Percentiles rank a stretch among this genome's conserved stretches.
phyloP scores from a whole-genome alignment of 2,888 invertebrate species.

The Tenthredo notha region DNA sequence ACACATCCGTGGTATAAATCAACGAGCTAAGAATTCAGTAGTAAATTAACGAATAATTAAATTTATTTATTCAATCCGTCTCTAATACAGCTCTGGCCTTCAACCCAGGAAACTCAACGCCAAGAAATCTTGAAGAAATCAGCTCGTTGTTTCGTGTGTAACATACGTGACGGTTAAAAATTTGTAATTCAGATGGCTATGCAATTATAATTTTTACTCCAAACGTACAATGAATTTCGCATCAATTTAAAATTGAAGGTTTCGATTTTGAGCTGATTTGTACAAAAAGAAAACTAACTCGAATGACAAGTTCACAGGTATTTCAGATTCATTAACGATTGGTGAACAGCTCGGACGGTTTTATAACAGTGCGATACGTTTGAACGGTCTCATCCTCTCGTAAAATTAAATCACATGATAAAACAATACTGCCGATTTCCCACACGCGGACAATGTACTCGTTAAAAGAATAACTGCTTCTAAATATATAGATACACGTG shows the following conservation, averaged over 20 bases:
- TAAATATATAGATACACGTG: conserved; percentile 32
- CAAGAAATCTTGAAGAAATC: background rate
- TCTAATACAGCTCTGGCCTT: background rate
- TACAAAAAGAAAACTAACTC: background rate
- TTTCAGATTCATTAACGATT: background rate
- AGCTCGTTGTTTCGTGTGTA: conserved; percentile 11
- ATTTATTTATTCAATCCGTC: background rate
- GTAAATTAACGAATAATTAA: background rate
- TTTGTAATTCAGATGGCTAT: conserved; percentile 34
- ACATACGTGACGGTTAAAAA: conserved; percentile 23
- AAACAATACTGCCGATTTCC: conserved; percentile 26
- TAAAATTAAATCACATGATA: background rate
- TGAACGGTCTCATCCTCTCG: background rate
- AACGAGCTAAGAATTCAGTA: background rate
- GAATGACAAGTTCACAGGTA: background rate
- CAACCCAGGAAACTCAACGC: background rate
- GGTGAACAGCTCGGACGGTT: background rate
- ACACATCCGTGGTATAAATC: background rate
- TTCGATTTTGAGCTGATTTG: background rate
- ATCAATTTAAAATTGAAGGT: background rate
- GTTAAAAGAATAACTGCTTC: conserved; percentile 42
- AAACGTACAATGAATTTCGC: conserved; percentile 7
- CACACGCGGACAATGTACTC: conserved; percentile 41
- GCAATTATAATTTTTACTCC: background rate
- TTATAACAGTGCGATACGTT: background rate